Evolutionary conservation across 2,113 vertebrate genomes (phyloP).

Genomic region (Castor canadensis): DNA sequence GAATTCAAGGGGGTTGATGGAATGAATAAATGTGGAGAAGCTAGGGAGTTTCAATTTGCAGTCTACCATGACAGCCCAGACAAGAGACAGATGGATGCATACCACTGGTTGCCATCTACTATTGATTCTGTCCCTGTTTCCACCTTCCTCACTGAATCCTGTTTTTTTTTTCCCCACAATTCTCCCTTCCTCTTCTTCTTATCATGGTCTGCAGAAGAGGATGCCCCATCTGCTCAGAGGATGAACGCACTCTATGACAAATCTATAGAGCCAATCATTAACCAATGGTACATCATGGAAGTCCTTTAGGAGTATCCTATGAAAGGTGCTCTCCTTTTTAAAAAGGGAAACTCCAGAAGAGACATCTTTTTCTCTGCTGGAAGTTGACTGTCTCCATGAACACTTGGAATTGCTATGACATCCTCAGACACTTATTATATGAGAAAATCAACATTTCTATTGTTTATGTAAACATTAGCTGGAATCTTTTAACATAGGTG

Average conservation of each 20-base stretch:
- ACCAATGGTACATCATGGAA: neutral
- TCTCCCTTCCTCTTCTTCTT: neutral
- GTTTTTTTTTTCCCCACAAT: neutral
- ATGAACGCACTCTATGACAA: neutral
- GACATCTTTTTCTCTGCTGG: neutral
- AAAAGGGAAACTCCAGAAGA: neutral
- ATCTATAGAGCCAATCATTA: neutral
- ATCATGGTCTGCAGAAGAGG: neutral
- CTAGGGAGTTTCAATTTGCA: neutral
- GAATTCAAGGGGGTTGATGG: neutral
- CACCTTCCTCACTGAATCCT: neutral
- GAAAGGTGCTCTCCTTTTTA: neutral
- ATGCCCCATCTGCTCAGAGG: neutral
- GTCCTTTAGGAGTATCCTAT: neutral
- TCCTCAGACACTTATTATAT: neutral
- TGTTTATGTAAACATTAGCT: neutral
- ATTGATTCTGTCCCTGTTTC: neutral
- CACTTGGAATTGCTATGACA: neutral
- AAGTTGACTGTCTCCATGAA: neutral
- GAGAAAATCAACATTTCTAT: neutral
- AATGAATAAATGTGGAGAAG: neutral
- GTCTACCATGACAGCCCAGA: neutral
- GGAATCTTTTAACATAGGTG: neutral
- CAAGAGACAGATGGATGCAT: neutral
- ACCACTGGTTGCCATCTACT: neutral